Evolutionary conservation across 1,140 invertebrate species (phyloP), one percentile per base, ranked within the genome.

Genomic region (Drosophila lacertosa): DNA sequence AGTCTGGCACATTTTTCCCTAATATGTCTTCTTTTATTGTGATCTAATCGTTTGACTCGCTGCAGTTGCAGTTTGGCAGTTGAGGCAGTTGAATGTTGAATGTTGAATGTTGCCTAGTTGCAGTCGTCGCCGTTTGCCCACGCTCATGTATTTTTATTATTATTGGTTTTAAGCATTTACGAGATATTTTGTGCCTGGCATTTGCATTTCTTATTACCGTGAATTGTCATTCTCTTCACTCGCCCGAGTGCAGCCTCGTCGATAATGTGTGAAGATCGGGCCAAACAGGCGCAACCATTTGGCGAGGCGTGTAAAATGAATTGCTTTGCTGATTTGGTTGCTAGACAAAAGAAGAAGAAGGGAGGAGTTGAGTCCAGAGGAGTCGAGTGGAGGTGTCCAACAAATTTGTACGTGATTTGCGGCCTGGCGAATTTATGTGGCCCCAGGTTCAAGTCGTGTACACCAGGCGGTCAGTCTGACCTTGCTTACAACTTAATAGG

Each of bases 71-170:
- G 76, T 67, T 50, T 74, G 74, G 74, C 65, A 40, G 45, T 22
- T 39, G 18, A 33, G 35, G n/a, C n/a, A 60, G 55, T 35, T 26
- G 53, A 26, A 45, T 75, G 77, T 77, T 58, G 18, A 33, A 44
- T 67, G 55, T 35, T 26, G 53, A 26, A 45, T 75, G 77, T 77
- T 58, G 42, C 37, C 32, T 29, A 57, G 53, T 29, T 39, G 45
- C 42, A 18, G 37, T 15, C 45, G 57, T 53, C 40, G 18, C 15
- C 54, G 42, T 50, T 50, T 64, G 81, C 81, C 82, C 81, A 84
- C 81, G 82, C 81, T 77, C 73, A 58, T 86, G 81, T 86, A 73
- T 63, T 88, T 84, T 86, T 86, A 88, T 86, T 86, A 86, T 88
- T 86, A 86, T 86, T 88, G 81, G 77, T 67, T 86, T 67, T 55